Conservation (phyloP, 2,113 vertebrate genomes). For the Nothobranchius furzeri region DNA sequence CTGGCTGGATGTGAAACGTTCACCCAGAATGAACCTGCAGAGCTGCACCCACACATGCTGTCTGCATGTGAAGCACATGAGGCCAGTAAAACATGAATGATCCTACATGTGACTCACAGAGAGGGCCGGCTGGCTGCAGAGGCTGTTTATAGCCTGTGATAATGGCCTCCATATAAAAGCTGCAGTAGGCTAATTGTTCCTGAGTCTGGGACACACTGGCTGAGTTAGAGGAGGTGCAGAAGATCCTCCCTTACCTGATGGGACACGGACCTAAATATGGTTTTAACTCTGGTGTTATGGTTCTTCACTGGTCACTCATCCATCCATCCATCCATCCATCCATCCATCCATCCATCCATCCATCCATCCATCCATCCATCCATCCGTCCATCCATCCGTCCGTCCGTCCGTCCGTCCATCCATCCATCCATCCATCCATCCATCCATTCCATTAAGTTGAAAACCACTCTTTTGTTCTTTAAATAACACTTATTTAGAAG, state of each 20-base stretch:
- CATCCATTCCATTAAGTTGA: too few species aligned
- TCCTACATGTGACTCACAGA: constrained; percentile 57
- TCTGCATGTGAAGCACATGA: constrained; percentile 73
- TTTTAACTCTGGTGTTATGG: too few species aligned
- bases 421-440: too few species aligned
- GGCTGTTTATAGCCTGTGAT: constrained; percentile 81
- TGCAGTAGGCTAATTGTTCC: constrained; percentile 72
- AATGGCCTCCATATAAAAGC: constrained; percentile 78
- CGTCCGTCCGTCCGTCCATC: too few species aligned
- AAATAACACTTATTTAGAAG: too few species aligned
- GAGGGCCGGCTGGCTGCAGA: constrained; percentile 51
- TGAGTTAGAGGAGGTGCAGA: constrained; percentile 22
- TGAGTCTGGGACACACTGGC: constrained; percentile 47
- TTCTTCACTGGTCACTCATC: too few species aligned
- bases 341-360: too few species aligned
- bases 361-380: too few species aligned
- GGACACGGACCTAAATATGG: too few species aligned
- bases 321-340: too few species aligned
- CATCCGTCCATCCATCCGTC: too few species aligned
- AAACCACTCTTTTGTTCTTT: too few species aligned
- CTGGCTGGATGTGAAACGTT: constrained; percentile 2
- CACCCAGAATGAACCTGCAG: constrained; percentile 8
- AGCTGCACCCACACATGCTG: constrained; percentile 68
- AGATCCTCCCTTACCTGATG: background rate
- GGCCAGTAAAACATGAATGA: constrained; percentile 69